Base-by-base conservation (phyloP, 30 jellyfish, hydroid and myxozoan species). In the Nemopilema nomurai region DNA sequence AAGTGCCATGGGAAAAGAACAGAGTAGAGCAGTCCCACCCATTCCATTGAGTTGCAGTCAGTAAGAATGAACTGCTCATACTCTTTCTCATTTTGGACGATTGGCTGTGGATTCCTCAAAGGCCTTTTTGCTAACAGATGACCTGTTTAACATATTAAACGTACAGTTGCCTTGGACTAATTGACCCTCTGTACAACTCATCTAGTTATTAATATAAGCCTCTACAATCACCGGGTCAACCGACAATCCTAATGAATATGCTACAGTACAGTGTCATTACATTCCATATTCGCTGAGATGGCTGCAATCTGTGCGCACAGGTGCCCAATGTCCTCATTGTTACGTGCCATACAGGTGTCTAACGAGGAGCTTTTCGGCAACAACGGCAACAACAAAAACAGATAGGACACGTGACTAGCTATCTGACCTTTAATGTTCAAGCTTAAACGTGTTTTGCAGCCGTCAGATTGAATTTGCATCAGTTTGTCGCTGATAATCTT, bases 351-450 rank as follows among this genome's bases (percentile, higher is more conserved):
- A 62, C 89, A 80, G 89, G 89, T 80, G 89, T 49, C 81, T 32
- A 8, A 81, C 89, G 65, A 80, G 81, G 89, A 80, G 81, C 81
- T 28, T 41, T 41, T 41, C 29, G 76, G 33, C 76, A n/a, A 28
- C 76, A 67, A 9, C 33, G 21, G 7, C 29, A 30, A 67, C 33
- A 23, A 23, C 52, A 4, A 28, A 27, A 1, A 9, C 57, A 41
- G 13, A 41, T 3, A 41, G 57, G n/a, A 13, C 57, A 41, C 57
- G 57, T 41, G 57, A 41, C 23, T 23, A 30, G 30, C 57, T 13
- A 41, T 13, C 13, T 41, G 13, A 6, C 13, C 6, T 13, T 6
- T 13, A 41, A 6, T 41, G 57, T 41, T 41, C 9, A 3, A 3
- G 13, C 57, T 21, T 66, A 22, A 29, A 41, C 13, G 9, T 41